Base-by-base conservation (phyloP, 2,797 vertebrate genomes). In the Myotis planiceps region DNA sequence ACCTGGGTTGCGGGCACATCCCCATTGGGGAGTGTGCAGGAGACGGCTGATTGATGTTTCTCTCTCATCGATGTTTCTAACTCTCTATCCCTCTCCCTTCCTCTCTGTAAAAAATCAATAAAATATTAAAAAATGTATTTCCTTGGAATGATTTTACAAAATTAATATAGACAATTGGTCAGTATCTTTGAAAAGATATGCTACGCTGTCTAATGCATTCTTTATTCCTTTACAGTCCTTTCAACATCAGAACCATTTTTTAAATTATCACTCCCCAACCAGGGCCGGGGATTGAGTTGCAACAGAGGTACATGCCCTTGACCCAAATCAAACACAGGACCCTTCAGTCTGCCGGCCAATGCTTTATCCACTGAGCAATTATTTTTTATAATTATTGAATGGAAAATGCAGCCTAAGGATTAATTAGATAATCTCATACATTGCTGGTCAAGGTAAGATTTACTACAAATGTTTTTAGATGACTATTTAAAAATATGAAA, bases 131-230 rank as follows among this genome's bases (percentile, higher is more conserved):
- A 87, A 53, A 76, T 25, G 32, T 49, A 55, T 79, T 95, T 90
- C n/a, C 23, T 53, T 95, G 15, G 15, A 68, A 72, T 66, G 29
- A 80, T 76, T n/a, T 94, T 76, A 9, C n/a, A 79, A 94, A 86
- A 87, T 53, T 18, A 68, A 47, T 14, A 23, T 12, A 23, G 39
- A 89, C 34, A 71, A 21, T 42, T 88, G 3, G 34, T 69, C 12
- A 53, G n/a, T 37, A 47, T 72, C 27, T 92, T 92, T 76, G 19
- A 42, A 79, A 96, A 82, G 8, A 10, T 27, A n/a, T 14, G 25
- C 37, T 58, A 86, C 53, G 13, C 29, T 60, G 15, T 21, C 10
- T 47, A 68, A 29, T 9, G 9, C 53, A 4, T 42, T 27, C 14
- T 63, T 93, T 4, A 72, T 79, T 58, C 47, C 23, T 75, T 74